Conservation (phyloP, 2,113 vertebrate genomes). For the Aphyosemion australe region DNA sequence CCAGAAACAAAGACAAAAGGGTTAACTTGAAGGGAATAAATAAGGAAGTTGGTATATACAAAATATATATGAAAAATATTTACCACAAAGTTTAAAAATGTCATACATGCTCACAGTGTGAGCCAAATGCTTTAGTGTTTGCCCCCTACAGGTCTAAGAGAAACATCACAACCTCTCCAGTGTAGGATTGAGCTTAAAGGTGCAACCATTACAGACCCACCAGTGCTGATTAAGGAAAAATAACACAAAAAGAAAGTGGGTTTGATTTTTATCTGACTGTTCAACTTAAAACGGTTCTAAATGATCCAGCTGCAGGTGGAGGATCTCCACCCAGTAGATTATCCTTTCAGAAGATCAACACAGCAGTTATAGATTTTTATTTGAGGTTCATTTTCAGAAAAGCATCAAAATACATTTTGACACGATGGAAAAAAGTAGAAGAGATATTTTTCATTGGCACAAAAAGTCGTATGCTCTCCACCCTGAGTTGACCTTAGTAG, state of each 20-base stretch:
- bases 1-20: constrained; percentile 39
- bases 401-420: constrained; percentile 66
- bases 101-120: constrained; percentile 24
- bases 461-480: constrained; percentile 55
- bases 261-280: constrained; percentile 46
- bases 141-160: constrained; percentile 16
- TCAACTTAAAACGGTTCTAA: constrained; percentile 32
- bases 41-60: constrained; percentile 72
- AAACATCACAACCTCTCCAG: constrained; percentile 45
- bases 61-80: constrained; percentile 64
- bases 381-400: constrained; percentile 41
- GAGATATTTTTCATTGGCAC: constrained; percentile 65
- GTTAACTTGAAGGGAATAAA: constrained; percentile 74
- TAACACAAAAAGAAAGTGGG: constrained; percentile 13
- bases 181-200: constrained; percentile 38
- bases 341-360: constrained; percentile 26
- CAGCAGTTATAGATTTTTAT: constrained; percentile 2
- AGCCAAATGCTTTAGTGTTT: not conserved
- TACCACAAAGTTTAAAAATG: constrained; percentile 54
- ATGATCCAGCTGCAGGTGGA: constrained; percentile 15
- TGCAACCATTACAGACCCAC: constrained; percentile 12
- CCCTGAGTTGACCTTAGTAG: constrained; percentile 72
- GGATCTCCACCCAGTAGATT: constrained; percentile 25
- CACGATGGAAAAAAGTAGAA: constrained; percentile 69
- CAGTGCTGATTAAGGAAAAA: constrained; percentile 7